phyloP scores from a whole-genome alignment of 2,113 vertebrate genomes.

The Anser cygnoides region DNA sequence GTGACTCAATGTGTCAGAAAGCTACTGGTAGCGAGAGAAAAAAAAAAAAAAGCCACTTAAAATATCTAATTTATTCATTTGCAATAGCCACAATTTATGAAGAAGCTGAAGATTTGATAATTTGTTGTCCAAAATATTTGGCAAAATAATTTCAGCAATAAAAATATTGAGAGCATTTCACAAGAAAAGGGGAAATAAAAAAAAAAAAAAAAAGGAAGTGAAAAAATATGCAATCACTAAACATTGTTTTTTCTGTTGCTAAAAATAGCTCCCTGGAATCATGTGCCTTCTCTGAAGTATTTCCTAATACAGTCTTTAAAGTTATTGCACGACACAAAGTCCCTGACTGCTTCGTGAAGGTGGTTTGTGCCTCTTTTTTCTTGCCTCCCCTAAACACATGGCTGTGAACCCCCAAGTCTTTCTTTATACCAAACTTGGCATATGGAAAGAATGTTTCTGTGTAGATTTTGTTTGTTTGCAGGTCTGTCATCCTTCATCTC shows the following conservation, averaged over 20 bases:
- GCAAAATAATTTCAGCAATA: neutral
- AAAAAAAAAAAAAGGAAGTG: neutral
- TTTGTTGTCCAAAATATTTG: neutral
- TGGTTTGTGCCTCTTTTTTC: neutral
- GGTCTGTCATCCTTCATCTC: neutral
- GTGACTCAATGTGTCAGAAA: neutral
- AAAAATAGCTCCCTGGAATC: neutral
- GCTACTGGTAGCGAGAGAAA: neutral
- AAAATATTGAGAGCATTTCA: neutral
- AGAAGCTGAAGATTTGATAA: neutral
- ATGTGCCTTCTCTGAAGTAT: neutral
- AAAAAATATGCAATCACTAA: neutral
- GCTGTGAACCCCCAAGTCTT: neutral
- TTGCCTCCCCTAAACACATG: neutral
- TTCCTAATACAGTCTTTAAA: neutral
- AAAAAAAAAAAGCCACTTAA: neutral
- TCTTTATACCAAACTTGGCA: fast-evolving
- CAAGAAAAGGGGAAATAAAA: neutral
- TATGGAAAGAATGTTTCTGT: neutral
- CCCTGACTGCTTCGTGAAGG: neutral
- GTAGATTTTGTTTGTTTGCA: neutral
- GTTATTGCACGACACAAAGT: neutral
- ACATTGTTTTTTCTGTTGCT: neutral
- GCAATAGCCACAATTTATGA: neutral
- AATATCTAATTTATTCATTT: neutral